A percentile compares a stretch with the other conserved stretches of the same genome.
phyloP scores from a whole-genome alignment of 2,888 invertebrate species.

The Apeira syringaria region DNA sequence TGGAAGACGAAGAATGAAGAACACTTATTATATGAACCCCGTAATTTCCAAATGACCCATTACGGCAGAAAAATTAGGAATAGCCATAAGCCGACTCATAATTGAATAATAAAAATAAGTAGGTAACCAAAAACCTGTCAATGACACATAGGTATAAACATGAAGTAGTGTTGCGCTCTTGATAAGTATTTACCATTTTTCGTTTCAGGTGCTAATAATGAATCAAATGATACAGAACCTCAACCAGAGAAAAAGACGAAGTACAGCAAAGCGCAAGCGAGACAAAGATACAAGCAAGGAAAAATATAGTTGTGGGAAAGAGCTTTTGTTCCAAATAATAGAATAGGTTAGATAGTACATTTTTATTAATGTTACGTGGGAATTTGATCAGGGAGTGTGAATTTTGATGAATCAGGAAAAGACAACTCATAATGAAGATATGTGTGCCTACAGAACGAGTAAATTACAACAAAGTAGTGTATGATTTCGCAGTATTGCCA shows the following conservation, averaged over 20 bases:
- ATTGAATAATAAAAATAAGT: too few relatives aligned
- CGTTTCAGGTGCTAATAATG: constrained; percentile 55
- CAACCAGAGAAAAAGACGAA: constrained; percentile 73
- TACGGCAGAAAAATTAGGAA: too few relatives aligned
- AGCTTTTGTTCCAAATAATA: constrained; percentile 6
- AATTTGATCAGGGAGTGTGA: constrained; percentile 4
- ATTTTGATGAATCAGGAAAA: constrained; percentile 8
- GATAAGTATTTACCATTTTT: constrained; percentile 4
- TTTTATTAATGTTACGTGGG: constrained; percentile 14
- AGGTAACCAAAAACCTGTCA: too few relatives aligned
- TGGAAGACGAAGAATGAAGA: too few relatives aligned
- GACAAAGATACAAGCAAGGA: constrained; percentile 89
- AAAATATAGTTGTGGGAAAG: constrained; percentile 75
- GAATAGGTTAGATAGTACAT: constrained; percentile 6
- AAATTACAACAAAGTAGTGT: too few relatives aligned
- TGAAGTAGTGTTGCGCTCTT: too few relatives aligned
- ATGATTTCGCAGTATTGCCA: too few relatives aligned
- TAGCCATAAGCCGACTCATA: too few relatives aligned
- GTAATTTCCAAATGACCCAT: too few relatives aligned
- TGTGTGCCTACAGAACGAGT: too few relatives aligned
- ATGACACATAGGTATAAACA: too few relatives aligned
- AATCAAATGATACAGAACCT: constrained; percentile 58
- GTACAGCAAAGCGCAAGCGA: constrained; percentile 90
- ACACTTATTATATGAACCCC: too few relatives aligned
- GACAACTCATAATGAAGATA: constrained; percentile 8